Percentiles rank a stretch among this genome's conserved stretches.
Evolutionary conservation across 2,113 vertebrate genomes (phyloP).

Genomic region (Ploceus nigricollis): DNA sequence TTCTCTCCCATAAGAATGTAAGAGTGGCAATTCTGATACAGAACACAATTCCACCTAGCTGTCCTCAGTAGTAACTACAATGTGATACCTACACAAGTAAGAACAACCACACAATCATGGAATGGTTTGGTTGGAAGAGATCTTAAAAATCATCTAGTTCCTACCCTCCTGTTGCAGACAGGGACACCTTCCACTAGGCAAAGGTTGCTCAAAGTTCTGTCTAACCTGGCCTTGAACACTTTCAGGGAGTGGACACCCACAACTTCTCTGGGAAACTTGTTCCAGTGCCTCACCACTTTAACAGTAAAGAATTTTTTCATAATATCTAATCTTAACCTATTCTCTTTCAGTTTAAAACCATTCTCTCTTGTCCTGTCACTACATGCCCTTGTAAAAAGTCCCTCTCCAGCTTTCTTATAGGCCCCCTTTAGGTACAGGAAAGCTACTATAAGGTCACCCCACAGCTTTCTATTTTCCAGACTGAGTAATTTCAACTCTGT

Average conservation of each 20-base stretch:
- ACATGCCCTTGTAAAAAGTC: neutral
- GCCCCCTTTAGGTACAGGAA: neutral
- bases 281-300: neutral
- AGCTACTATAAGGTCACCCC: neutral
- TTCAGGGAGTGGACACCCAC: neutral
- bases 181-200: neutral
- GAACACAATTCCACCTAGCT: neutral
- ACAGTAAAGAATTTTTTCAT: neutral
- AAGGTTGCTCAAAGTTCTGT: neutral
- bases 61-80: neutral
- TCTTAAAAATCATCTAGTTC: neutral
- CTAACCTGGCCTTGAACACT: neutral
- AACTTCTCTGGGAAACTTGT: neutral
- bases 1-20: accelerated
- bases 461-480: neutral
- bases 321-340: neutral
- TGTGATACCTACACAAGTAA: neutral
- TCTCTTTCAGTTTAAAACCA: neutral
- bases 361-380: neutral
- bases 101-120: neutral
- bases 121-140: neutral
- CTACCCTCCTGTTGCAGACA: neutral
- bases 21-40: neutral
- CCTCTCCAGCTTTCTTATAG: neutral
- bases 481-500: neutral